Evolutionary conservation across 2,888 invertebrate species (phyloP).

Genomic region (Lithophane socia): DNA sequence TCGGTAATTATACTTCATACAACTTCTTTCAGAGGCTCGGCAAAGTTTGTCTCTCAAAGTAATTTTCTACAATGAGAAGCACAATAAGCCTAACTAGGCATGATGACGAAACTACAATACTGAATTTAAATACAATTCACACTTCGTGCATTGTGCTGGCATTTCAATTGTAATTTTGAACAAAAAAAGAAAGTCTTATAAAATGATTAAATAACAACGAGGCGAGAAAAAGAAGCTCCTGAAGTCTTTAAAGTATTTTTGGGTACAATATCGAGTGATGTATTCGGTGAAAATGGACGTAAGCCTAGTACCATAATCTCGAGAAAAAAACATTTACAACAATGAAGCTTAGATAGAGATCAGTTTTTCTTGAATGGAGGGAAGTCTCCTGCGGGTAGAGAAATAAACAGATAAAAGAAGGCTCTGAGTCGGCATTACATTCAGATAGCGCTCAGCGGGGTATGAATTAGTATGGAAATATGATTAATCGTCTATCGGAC

Average conservation of each 20-base stretch:
- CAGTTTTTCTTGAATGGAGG: constrained; percentile 41
- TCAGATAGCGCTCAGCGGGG: constrained; percentile 48
- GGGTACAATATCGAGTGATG: constrained; percentile 23
- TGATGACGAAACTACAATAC: constrained; percentile 33
- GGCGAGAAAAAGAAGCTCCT: constrained; percentile 5
- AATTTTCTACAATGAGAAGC: constrained; percentile 43
- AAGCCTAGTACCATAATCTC: constrained; percentile 21
- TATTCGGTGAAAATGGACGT: constrained; percentile 16
- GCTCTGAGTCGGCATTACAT: constrained; percentile 56
- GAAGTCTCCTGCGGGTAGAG: constrained; percentile 38
- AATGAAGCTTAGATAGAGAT: constrained; percentile 41
- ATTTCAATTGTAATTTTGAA: constrained; percentile 6
- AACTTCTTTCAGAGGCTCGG: constrained; percentile 38
- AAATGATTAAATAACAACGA: constrained; percentile 33
- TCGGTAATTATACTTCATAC: constrained; percentile 37
- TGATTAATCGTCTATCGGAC: constrained; percentile 58
- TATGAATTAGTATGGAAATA: constrained; percentile 61
- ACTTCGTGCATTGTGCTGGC: constrained; percentile 1
- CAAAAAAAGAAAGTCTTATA: constrained; percentile 13
- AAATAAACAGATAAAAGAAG: constrained; percentile 53
- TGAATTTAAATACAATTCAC: constrained; percentile 22
- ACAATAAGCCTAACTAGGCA: constrained; percentile 27
- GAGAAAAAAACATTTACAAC: constrained; percentile 32
- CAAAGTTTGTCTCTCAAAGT: constrained; percentile 39
- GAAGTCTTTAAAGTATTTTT: constrained; percentile 14